Evolutionary conservation across 2,797 vertebrate species (phyloP).

Genomic region (Thunnus albacares): DNA sequence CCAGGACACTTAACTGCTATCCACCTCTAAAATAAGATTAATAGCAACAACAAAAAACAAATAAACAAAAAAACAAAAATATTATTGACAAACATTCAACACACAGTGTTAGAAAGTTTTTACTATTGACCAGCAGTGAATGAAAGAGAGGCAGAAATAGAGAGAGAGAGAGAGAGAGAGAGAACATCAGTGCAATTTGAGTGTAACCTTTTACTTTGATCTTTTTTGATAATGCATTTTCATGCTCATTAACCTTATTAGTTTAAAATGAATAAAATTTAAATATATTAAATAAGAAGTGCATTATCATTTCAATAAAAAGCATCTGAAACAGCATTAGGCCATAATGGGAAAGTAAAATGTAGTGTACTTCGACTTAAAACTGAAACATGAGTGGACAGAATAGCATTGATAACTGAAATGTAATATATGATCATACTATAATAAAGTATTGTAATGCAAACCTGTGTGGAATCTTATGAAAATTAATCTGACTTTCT

Average conservation of each 20-base stretch:
- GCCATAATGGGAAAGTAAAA: conserved; percentile 4
- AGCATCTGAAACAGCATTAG: conserved; percentile 3
- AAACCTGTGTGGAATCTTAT: not conserved
- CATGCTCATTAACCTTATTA: conserved; percentile 8
- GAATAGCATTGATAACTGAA: not conserved
- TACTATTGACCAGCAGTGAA: not conserved
- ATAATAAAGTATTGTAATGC: too few relatives aligned
- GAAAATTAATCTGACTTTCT: not conserved
- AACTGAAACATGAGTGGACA: not conserved
- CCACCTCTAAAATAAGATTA: too few relatives aligned
- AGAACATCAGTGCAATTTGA: not conserved
- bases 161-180: too few relatives aligned
- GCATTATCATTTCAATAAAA: conserved; percentile 38
- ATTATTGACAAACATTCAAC: too few relatives aligned
- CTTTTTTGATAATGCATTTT: conserved; percentile 15
- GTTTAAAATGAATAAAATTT: conserved; percentile 27
- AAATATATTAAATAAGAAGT: conserved; percentile 14
- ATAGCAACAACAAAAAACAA: too few relatives aligned
- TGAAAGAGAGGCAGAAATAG: too few relatives aligned
- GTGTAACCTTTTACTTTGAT: conserved; percentile 23
- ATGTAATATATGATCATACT: not conserved
- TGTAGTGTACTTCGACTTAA: not conserved
- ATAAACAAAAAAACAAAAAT: not conserved
- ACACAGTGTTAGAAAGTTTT: not conserved
- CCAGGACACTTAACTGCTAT: too few relatives aligned